Base-by-base conservation (phyloP, 2,888 invertebrate genomes). In the Thymelicus acteon region DNA sequence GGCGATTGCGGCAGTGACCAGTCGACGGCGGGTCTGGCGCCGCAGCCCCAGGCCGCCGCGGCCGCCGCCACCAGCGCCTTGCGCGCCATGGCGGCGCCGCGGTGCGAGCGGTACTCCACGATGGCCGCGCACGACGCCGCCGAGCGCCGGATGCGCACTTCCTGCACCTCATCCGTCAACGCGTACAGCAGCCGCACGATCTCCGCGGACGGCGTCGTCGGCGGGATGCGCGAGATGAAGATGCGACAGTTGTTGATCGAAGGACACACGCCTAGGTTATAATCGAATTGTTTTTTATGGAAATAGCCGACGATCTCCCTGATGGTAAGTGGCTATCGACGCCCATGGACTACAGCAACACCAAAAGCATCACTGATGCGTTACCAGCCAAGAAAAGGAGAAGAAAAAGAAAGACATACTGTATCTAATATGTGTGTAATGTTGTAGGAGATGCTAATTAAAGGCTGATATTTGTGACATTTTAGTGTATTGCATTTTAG, bases 201-300 rank as follows among this genome's bases (percentile, higher is more conserved):
- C 83, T 96, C 96, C n/a, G 94, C 93, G 65, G 94, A 93, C 7
- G 93, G 90, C 75, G 95, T 95, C 60, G 92, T 94, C 87, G 95
- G 78, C 93, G 96, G 84, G 72, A 94, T 91, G 74, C 92, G 92
- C 54, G 91, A 92, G 76, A 97, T 94, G 84, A 96, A 96, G 67
- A 97, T 93, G 66, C 97, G 95, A 80, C 97, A 96, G 87, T 97
- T 97, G 88, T 97, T 97, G 60, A 96, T 95, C 60, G 96, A 96
- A 24, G 94, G 94, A 61, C 96, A 95, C 10, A 97, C 97, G 7
- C 96, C 97, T 93, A 75, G 0, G 52, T 5, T 19, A 19, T 7
- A 8, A 19, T 49, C 19, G 3, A 12, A 13, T 47, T 4, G 12
- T 40, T 66, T 47, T 19, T 31, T 7, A 54, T 7, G 7, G 1